Percentiles rank a stretch among this genome's conserved stretches.
These are phyloP conservation scores for Ploceus nigricollis DNA, from an alignment of 2,113 vertebrate species.

Conservation along the genomic window DNA sequence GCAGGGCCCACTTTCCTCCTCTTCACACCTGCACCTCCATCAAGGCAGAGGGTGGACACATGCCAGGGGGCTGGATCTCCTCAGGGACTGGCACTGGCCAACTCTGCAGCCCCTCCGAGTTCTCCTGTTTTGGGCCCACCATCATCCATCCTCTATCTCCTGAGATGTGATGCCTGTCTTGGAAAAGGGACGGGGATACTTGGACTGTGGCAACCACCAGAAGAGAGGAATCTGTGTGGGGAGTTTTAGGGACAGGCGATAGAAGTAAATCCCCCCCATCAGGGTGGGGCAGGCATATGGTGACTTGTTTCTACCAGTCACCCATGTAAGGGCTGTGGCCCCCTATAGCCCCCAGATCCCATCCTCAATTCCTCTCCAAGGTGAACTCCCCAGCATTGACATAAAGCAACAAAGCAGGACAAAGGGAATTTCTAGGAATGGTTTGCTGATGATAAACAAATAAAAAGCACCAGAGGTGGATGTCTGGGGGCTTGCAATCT, in stretches of 20 bases:
- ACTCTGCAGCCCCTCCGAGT: accelerated
- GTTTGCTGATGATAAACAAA: not conserved
- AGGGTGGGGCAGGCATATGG: not conserved
- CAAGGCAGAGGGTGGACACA: not conserved
- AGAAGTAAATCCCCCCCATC: not conserved
- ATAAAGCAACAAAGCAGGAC: not conserved
- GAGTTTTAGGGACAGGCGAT: not conserved
- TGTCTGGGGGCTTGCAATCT: accelerated
- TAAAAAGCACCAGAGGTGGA: not conserved
- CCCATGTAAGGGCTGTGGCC: not conserved
- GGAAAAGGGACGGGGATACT: not conserved
- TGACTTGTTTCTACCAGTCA: not conserved
- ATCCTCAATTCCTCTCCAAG: not conserved
- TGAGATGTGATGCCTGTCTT: not conserved
- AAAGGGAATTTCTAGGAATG: not conserved
- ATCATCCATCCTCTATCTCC: not conserved
- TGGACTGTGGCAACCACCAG: accelerated
- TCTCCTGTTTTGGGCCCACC: not conserved
- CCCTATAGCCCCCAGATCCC: not conserved
- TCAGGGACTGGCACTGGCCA: accelerated
- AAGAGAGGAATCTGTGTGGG: not conserved
- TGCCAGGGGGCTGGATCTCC: not conserved
- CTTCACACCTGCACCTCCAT: constrained; percentile 47
- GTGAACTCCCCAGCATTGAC: accelerated
- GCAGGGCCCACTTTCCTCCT: not conserved